These are phyloP conservation scores for Oreotragus oreotragus DNA, from an alignment of 2,113 vertebrate genomes.

Conservation along the genomic window DNA sequence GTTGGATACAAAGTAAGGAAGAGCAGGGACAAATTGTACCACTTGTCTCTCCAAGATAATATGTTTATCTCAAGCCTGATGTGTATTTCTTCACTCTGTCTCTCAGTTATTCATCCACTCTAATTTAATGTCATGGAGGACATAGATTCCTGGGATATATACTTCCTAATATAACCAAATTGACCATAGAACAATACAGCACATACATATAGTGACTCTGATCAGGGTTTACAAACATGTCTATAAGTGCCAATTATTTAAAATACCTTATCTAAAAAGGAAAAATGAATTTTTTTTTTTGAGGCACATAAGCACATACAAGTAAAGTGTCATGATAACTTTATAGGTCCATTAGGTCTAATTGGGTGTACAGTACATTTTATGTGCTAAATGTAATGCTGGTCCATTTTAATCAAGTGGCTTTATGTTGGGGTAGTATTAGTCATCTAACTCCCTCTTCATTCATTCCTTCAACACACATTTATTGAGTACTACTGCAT, in stretches of 20 bases:
- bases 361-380: neutral
- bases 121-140: neutral
- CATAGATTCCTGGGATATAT: neutral
- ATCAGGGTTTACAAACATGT: neutral
- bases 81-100: neutral
- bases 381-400: neutral
- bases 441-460: neutral
- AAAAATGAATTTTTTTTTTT: neutral
- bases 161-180: neutral
- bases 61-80: neutral
- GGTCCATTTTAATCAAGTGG: neutral
- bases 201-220: neutral
- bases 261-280: neutral
- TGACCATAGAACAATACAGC: neutral
- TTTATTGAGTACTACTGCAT: neutral
- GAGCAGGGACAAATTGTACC: neutral
- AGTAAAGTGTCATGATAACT: neutral
- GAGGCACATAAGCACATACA: neutral
- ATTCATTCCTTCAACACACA: neutral
- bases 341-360: neutral
- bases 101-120: neutral
- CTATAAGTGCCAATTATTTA: neutral
- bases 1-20: neutral
- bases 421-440: neutral
- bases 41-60: neutral